A percentile compares a stretch with the other conserved stretches of the same genome.
These are phyloP conservation scores for Helicoverpa zea DNA, from an alignment of 1,140 invertebrate genomes.

Conservation along the genomic window DNA sequence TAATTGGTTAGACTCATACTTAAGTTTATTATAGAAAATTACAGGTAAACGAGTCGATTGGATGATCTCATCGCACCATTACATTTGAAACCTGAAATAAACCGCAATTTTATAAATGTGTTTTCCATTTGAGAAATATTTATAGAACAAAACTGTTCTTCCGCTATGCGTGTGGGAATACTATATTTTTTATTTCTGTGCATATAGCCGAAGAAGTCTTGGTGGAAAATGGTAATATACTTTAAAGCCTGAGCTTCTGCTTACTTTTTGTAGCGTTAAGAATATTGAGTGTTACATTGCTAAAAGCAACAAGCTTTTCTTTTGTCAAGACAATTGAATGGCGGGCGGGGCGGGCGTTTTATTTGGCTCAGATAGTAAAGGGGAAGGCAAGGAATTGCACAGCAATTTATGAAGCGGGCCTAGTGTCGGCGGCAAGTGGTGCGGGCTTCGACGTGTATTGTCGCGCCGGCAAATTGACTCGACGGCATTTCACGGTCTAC, in stretches of 20 bases:
- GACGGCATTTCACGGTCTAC: slow-evolving; percentile 79
- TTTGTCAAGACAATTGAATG: slow-evolving; percentile 47
- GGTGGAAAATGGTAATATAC: too few relatives aligned
- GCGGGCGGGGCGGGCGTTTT: slow-evolving; percentile 50
- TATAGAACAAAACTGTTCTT: background rate
- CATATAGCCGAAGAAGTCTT: too few relatives aligned
- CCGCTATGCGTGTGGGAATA: too few relatives aligned
- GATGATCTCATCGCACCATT: slow-evolving; percentile 38
- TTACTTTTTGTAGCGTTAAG: background rate
- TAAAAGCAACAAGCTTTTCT: slow-evolving; percentile 47
- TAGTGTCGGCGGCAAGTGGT: slow-evolving; percentile 65
- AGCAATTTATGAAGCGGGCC: slow-evolving; percentile 73
- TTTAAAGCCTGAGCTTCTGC: too few relatives aligned
- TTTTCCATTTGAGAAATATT: background rate
- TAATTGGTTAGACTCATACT: slow-evolving; percentile 57
- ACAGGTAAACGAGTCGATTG: slow-evolving; percentile 48
- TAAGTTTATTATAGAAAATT: slow-evolving; percentile 66
- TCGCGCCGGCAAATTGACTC: slow-evolving; percentile 79
- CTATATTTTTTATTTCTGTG: too few relatives aligned
- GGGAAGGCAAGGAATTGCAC: slow-evolving; percentile 66
- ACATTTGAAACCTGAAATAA: slow-evolving; percentile 15
- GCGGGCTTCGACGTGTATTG: slow-evolving; percentile 67
- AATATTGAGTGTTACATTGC: slow-evolving; percentile 25
- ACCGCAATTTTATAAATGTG: background rate
- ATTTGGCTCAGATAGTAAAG: slow-evolving; percentile 60